Evolutionary conservation across 1,140 invertebrate species (phyloP), one percentile per base, ranked within the genome.

Genomic region (Ectropis grisescens): DNA sequence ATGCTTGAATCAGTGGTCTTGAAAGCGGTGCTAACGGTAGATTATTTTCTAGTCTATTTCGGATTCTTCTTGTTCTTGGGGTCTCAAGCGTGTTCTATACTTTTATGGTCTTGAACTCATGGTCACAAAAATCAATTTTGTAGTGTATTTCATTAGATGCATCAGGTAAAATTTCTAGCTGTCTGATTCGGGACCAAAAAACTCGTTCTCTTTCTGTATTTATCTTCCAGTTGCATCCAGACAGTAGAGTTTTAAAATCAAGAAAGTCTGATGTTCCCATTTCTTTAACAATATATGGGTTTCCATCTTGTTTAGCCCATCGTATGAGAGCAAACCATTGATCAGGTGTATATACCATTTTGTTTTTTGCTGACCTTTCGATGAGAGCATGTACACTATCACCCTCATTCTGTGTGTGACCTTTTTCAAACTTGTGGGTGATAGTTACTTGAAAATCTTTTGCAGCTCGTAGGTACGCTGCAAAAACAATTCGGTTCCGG

Each of bases 391-490:
- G n/a, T n/a, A n/a, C n/a, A n/a, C n/a, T n/a, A n/a, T n/a, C n/a
- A 1, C 64, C 64, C 29, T 70, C 60, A 29, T 59, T 58, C 49
- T 72, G 56, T 0, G 67, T 72, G 28, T 70, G 62, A 1, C 62
- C 67, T 9, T 47, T 50, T 47, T 59, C 61, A 6, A 76, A 74
- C 12, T 45, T 41, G 35, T 67, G 58, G 3, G 13, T 42, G 19
- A 22, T 22, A 22, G 19, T 22, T 22, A 22, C 19, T 22, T 22
- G 19, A 22, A 22, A 22, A 22, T 22, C 12, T 30, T 37, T 37
- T 23, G 35, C 28, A 8, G 22, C 35, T 9, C 13, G 5, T 3
- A 37, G 8, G 10, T 37, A 24, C 4, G 16, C 8, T 10, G 19
- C 11, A 30, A 29, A 29, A 29, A 30, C 35, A 10, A 29, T 29